A percentile compares a stretch with the other conserved stretches of the same genome.
phyloP scores from a whole-genome alignment of 1,140 invertebrate genomes.

The Campoletis sonorensis region DNA sequence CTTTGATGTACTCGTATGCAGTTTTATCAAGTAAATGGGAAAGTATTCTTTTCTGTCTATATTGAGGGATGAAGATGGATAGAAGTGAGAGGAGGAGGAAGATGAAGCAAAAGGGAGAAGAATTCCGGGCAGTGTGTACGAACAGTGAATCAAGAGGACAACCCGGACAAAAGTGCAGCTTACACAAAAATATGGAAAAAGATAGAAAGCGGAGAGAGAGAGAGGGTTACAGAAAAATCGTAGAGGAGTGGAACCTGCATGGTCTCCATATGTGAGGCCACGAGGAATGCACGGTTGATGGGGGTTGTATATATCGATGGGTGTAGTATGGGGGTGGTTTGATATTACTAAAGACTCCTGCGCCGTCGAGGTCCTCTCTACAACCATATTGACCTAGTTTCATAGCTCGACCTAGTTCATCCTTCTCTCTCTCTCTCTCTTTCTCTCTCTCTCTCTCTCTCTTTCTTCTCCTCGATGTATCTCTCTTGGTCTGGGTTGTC shows the following conservation, averaged over 20 bases:
- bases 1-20: too few relatives aligned
- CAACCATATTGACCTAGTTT: slow-evolving; percentile 56
- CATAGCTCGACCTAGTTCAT: slow-evolving; percentile 63
- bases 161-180: neutral
- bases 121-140: neutral
- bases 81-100: neutral
- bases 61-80: too few relatives aligned
- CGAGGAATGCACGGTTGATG: neutral
- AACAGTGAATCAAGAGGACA: neutral
- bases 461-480: neutral
- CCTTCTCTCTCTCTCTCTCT: slow-evolving; percentile 29
- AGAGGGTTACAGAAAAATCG: neutral
- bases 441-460: slow-evolving; percentile 25
- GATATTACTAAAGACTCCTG: slow-evolving; percentile 47
- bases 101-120: neutral
- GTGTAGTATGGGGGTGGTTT: slow-evolving; percentile 40
- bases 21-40: too few relatives aligned
- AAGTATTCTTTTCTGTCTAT: too few relatives aligned
- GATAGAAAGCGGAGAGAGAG: too few relatives aligned
- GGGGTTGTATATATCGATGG: slow-evolving; percentile 9
- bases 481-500: too few relatives aligned
- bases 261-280: neutral
- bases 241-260: neutral
- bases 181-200: neutral
- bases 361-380: slow-evolving; percentile 25